A percentile compares a stretch with the other conserved stretches of the same genome.
These are phyloP conservation scores for Plebejus melissa DNA, from an alignment of 2,888 invertebrate species.

Conservation along the genomic window DNA sequence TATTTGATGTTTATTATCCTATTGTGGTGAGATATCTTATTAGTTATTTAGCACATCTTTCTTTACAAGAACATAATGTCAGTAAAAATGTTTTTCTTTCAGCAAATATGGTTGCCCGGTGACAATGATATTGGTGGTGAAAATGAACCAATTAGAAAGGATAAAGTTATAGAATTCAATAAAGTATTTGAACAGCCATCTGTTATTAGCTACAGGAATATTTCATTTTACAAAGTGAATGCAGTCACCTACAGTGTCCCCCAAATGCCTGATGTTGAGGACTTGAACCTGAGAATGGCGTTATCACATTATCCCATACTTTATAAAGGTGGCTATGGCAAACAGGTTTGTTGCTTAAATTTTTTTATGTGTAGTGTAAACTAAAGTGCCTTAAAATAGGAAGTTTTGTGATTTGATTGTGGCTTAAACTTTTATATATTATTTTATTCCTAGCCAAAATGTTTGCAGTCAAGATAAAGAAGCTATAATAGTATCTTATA, in stretches of 20 bases:
- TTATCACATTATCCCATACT: slow-evolving; percentile 86
- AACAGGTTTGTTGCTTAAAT: slow-evolving; percentile 51
- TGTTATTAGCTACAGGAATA: slow-evolving; percentile 78
- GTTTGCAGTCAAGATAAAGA: background rate
- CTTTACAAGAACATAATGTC: background rate
- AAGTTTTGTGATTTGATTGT: too few relatives aligned
- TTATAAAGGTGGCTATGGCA: slow-evolving; percentile 52
- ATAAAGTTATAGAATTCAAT: slow-evolving; percentile 86
- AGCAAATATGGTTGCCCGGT: slow-evolving; percentile 93
- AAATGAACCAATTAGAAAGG: slow-evolving; percentile 82
- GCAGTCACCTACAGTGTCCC: slow-evolving; percentile 82
- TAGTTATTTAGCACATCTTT: slow-evolving; percentile 16
- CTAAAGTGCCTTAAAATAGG: too few relatives aligned
- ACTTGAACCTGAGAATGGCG: slow-evolving; percentile 79
- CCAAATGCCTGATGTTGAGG: slow-evolving; percentile 60
- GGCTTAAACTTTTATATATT: background rate
- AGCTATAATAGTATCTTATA: background rate
- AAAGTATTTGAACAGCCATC: slow-evolving; percentile 85
- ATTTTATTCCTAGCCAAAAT: background rate
- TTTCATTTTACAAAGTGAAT: slow-evolving; percentile 87
- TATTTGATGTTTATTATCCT: slow-evolving; percentile 56
- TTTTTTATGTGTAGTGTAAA: background rate
- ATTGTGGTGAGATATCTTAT: slow-evolving; percentile 48
- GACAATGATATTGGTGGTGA: slow-evolving; percentile 99
- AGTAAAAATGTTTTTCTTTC: slow-evolving; percentile 41